These are phyloP conservation scores for Chondrilla cf. caribensis DNA, from an alignment of 37 sponge, comb jelly and placozoan species.

Conservation along the genomic window DNA sequence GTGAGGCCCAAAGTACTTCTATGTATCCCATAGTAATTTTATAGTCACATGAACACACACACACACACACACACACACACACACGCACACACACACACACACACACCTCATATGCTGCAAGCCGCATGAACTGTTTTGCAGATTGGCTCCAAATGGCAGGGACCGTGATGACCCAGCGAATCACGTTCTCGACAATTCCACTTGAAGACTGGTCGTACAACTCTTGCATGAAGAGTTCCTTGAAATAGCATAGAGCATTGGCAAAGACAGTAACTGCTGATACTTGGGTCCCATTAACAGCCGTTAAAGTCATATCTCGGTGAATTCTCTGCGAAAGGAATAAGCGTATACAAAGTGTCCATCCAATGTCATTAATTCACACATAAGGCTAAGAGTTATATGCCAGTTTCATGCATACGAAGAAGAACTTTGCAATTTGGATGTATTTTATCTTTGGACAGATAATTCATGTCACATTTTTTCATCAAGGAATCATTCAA, in stretches of 20 bases:
- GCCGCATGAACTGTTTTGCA: conserved; percentile 79
- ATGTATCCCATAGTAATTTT: too few relatives aligned
- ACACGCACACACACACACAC: background rate
- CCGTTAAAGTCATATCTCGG: conserved; percentile 46
- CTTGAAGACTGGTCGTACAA: conserved; percentile 35
- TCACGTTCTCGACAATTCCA: background rate
- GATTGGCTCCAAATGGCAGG: conserved; percentile 83
- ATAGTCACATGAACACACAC: too few relatives aligned
- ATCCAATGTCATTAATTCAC: too few relatives aligned
- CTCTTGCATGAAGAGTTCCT: conserved; percentile 42
- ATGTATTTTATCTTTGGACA: too few relatives aligned
- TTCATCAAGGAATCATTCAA: too few relatives aligned
- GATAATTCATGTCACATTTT: too few relatives aligned
- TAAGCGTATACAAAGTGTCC: too few relatives aligned
- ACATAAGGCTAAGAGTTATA: too few relatives aligned
- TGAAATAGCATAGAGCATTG: conserved; percentile 67
- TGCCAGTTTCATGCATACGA: too few relatives aligned
- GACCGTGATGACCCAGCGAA: conserved; percentile 83
- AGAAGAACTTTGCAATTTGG: too few relatives aligned
- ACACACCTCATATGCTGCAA: conserved; percentile 61
- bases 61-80: too few relatives aligned
- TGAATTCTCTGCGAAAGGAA: conserved; percentile 40
- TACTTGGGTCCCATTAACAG: conserved; percentile 50
- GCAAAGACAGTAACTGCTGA: conserved; percentile 53
- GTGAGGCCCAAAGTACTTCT: too few relatives aligned